These are phyloP conservation scores for Drosophila falleni DNA, from an alignment of 2,888 invertebrate species.

Conservation along the genomic window DNA sequence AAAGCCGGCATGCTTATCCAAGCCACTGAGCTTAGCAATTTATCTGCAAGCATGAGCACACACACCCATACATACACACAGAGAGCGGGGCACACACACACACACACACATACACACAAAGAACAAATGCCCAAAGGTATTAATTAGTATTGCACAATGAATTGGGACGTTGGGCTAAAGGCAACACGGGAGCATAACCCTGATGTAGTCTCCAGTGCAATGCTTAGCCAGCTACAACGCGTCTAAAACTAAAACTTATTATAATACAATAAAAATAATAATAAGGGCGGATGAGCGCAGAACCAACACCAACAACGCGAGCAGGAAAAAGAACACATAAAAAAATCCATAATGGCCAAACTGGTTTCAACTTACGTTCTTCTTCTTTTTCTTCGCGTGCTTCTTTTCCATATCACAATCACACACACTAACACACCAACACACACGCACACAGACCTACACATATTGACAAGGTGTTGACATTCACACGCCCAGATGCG, in stretches of 20 bases:
- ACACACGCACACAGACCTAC: slow-evolving; percentile 4
- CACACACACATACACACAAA: slow-evolving; percentile 3
- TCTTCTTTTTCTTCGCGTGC: slow-evolving; percentile 38
- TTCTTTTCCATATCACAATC: slow-evolving; percentile 22
- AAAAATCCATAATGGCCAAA: slow-evolving; percentile 62
- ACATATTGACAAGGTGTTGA: slow-evolving; percentile 51
- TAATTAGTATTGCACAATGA: slow-evolving; percentile 69
- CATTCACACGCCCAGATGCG: slow-evolving; percentile 53
- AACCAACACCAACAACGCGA: not conserved
- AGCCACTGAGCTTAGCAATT: slow-evolving; percentile 73
- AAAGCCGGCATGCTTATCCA: slow-evolving; percentile 76
- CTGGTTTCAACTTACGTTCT: slow-evolving; percentile 40
- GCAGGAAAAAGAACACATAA: slow-evolving; percentile 7
- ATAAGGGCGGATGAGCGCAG: slow-evolving; percentile 14
- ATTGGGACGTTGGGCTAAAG: slow-evolving; percentile 3
- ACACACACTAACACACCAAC: slow-evolving; percentile 3
- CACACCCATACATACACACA: slow-evolving; percentile 24
- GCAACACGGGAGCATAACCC: slow-evolving; percentile 15
- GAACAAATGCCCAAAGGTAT: slow-evolving; percentile 67
- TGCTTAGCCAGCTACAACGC: slow-evolving; percentile 39
- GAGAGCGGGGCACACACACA: not conserved
- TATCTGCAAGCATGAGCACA: slow-evolving; percentile 62
- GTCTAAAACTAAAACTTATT: slow-evolving; percentile 60
- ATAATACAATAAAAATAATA: slow-evolving; percentile 55
- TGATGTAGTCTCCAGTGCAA: slow-evolving; percentile 8